Base-by-base conservation (phyloP, 2,888 invertebrate genomes). In the Coelopa pilipes region DNA sequence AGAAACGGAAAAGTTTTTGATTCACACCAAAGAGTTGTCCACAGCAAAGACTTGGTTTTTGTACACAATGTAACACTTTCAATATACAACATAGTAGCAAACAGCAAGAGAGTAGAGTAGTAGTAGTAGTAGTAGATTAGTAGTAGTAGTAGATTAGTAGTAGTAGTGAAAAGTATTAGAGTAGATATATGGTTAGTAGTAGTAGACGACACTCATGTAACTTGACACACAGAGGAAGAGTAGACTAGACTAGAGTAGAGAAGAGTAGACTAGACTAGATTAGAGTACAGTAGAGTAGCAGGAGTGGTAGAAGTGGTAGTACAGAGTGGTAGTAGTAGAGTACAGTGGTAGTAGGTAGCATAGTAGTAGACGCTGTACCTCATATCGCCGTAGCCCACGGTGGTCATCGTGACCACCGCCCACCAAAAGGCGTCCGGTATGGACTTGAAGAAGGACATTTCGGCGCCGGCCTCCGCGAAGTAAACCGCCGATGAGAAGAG, bases 401-500 rank as follows among this genome's bases (percentile, higher is more conserved):
- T 99, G 90, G 96, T 96, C 96, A 96, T 96, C 91, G 96, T 99
- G 90, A 99, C 98, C 90, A 99, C 96, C 90, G 97, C 97, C 98
- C 98, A 99, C 98, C 98, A 98, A 93, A 98, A 98, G 91, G 98
- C 98, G 92, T 98, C 97, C 89, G 99, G 99, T 93, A 99, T 99
- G 91, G 97, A 98, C 92, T 97, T 97, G 95, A 99, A 99, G 94
- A 97, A 97, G 89, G 98, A 98, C 91, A 96, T 95, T 92, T 97
- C 97, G 90, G 97, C 96, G 92, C 98, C 98, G 90, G 98, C 98
- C 92, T 99, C 99, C 90, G 99, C 99, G 92, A 99, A 99, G 94
- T 99, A 99, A 90, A 99, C 98, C 91, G 99, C 98, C 91, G 97
- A 97, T 90, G 98, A 98, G 93, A 99, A 99, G 91, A 99, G 95